phyloP scores from a whole-genome alignment of 2,797 vertebrate genomes.

The Sternarchorhynchus goeldii region DNA sequence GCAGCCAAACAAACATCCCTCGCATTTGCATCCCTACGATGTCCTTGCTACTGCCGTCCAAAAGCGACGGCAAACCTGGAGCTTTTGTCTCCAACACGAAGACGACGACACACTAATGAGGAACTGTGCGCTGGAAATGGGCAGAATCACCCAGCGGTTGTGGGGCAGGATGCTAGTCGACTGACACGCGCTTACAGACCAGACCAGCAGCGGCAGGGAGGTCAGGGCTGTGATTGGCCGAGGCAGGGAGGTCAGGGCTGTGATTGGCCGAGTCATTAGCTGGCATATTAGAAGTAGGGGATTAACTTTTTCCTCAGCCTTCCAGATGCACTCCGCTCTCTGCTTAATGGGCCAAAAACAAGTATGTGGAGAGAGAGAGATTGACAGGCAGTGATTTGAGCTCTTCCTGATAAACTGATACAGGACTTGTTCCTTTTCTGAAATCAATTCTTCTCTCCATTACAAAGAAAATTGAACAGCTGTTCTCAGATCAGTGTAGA shows the following conservation, averaged over 20 bases:
- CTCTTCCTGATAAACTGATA: too few relatives aligned
- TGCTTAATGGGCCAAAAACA: constrained; percentile 28
- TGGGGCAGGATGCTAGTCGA: constrained; percentile 44
- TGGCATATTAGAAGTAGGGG: constrained; percentile 68
- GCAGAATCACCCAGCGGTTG: too few relatives aligned
- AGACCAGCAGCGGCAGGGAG: constrained; percentile 54
- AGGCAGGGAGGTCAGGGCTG: constrained; percentile 59
- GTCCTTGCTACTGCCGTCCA: constrained; percentile 22
- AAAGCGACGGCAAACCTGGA: constrained; percentile 8
- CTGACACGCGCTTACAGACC: constrained; percentile 66
- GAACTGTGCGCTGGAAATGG: too few relatives aligned
- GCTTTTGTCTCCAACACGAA: constrained; percentile 54
- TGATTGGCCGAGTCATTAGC: constrained; percentile 58
- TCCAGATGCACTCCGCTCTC: constrained; percentile 33
- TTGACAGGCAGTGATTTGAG: constrained; percentile 19
- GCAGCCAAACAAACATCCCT: constrained; percentile 31
- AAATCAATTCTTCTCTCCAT: too few relatives aligned
- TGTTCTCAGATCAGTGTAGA: not conserved
- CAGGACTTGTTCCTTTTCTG: too few relatives aligned
- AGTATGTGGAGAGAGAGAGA: constrained; percentile 14
- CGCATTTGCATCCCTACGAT: constrained; percentile 32
- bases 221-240: constrained; percentile 61
- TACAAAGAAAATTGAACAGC: too few relatives aligned
- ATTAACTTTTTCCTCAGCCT: constrained; percentile 61
- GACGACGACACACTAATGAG: too few relatives aligned